Conservation (phyloP, 2,797 vertebrate species). For the Sarcophilus harrisii region DNA sequence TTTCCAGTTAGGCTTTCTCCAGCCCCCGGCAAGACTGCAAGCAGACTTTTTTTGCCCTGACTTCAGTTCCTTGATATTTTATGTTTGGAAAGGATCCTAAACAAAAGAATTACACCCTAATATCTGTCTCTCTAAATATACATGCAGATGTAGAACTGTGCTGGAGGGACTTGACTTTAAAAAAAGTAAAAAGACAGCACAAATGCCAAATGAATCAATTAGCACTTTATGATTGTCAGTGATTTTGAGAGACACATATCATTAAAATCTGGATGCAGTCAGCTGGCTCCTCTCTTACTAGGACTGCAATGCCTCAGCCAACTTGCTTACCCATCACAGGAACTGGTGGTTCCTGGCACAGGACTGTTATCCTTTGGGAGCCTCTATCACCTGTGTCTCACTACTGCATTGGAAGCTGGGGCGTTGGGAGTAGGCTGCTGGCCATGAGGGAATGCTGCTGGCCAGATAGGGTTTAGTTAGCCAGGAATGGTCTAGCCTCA, state of each 20-base stretch:
- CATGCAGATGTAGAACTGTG: constrained; percentile 10
- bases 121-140: constrained; percentile 53
- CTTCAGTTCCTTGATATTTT: constrained; percentile 54
- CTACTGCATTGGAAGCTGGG: not conserved
- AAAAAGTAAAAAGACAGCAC: not conserved
- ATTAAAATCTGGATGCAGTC: not conserved
- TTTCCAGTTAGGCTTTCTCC: constrained; percentile 66
- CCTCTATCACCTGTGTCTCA: not conserved
- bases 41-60: constrained; percentile 53
- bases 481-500: not conserved
- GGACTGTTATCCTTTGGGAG: not conserved
- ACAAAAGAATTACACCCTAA: constrained; percentile 63
- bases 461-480: not conserved
- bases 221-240: not conserved
- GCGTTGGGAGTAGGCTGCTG: not conserved
- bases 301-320: not conserved
- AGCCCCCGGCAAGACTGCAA: constrained; percentile 69
- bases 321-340: not conserved
- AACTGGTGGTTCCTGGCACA: not conserved
- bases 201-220: constrained; percentile 22
- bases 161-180: rapidly evolving
- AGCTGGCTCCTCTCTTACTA: not conserved
- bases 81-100: constrained; percentile 74
- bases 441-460: not conserved
- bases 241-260: not conserved